These are phyloP conservation scores for Hirtodrosophila histrioides DNA, from an alignment of 2,888 invertebrate species.

Conservation along the genomic window DNA sequence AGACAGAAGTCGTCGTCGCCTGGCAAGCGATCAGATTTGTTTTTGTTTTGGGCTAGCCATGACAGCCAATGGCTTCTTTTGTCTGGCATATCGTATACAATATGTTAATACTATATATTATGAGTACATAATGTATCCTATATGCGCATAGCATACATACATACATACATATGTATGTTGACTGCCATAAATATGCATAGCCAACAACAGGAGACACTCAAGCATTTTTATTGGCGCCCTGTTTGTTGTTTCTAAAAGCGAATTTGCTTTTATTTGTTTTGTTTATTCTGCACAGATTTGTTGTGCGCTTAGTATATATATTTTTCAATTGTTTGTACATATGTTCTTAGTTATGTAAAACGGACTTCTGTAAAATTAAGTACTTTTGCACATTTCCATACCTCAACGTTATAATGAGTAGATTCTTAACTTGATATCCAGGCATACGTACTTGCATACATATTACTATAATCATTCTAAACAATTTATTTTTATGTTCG, in stretches of 20 bases:
- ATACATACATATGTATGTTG: conserved; percentile 28
- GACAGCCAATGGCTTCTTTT: conserved; percentile 52
- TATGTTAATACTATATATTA: not conserved
- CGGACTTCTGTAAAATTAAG: not conserved
- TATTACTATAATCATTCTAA: no score
- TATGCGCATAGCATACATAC: conserved; percentile 6
- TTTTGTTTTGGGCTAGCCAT: conserved; percentile 20
- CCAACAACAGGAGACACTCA: conserved; percentile 12
- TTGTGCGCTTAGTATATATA: conserved; percentile 24
- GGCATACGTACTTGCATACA: no score
- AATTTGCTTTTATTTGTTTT: conserved; percentile 7
- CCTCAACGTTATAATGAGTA: no score
- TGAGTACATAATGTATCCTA: no score
- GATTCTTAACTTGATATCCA: no score
- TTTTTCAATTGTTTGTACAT: conserved; percentile 17
- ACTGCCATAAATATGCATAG: conserved; percentile 8
- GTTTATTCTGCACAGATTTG: conserved; percentile 9
- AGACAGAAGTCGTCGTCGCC: conserved; percentile 33
- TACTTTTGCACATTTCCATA: not conserved
- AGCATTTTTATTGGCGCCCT: conserved; percentile 13
- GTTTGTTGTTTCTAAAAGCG: not conserved
- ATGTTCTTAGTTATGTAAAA: not conserved
- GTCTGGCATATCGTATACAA: conserved; percentile 28
- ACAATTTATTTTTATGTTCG: no score
- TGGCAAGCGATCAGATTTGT: conserved; percentile 30